phyloP scores from a whole-genome alignment of 2,888 invertebrate species.

The Apotomis betuletana region DNA sequence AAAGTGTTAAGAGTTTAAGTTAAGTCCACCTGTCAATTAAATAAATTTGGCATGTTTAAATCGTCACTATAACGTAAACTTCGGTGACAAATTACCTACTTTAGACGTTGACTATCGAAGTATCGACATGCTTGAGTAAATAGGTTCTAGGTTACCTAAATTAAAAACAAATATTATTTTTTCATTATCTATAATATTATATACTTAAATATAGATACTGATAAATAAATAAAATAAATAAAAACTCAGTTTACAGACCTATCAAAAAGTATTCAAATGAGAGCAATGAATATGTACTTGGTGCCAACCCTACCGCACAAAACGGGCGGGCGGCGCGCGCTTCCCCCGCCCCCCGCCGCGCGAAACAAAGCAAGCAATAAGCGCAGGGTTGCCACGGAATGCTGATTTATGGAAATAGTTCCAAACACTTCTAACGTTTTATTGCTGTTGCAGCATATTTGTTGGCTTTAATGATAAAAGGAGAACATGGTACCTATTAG shows the following conservation, averaged over 20 bases:
- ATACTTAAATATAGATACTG: too few species aligned
- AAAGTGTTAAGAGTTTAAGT: too few species aligned
- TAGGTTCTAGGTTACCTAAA: too few species aligned
- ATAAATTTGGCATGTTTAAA: too few species aligned
- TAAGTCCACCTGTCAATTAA: too few species aligned
- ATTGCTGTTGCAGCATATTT: slow-evolving; percentile 9
- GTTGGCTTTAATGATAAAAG: slow-evolving; percentile 17
- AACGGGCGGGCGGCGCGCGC: slow-evolving; percentile 46
- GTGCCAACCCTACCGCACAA: slow-evolving; percentile 46
- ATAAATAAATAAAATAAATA: too few species aligned
- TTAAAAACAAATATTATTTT: too few species aligned
- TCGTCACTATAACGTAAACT: too few species aligned
- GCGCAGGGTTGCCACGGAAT: slow-evolving; percentile 58
- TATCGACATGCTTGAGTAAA: too few species aligned
- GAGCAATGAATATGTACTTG: slow-evolving; percentile 32
- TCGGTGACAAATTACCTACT: too few species aligned
- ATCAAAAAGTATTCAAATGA: slow-evolving; percentile 35
- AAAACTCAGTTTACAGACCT: slow-evolving; percentile 1
- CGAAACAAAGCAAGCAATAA: slow-evolving; percentile 75
- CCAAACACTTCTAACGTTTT: slow-evolving; percentile 5
- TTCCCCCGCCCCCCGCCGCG: slow-evolving; percentile 45
- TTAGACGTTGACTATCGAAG: too few species aligned
- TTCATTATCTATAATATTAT: too few species aligned
- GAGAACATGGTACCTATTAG: neutral
- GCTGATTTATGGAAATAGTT: slow-evolving; percentile 42